These are phyloP conservation scores for Centropus unirufus DNA, from an alignment of 2,113 vertebrate species.

Conservation along the genomic window DNA sequence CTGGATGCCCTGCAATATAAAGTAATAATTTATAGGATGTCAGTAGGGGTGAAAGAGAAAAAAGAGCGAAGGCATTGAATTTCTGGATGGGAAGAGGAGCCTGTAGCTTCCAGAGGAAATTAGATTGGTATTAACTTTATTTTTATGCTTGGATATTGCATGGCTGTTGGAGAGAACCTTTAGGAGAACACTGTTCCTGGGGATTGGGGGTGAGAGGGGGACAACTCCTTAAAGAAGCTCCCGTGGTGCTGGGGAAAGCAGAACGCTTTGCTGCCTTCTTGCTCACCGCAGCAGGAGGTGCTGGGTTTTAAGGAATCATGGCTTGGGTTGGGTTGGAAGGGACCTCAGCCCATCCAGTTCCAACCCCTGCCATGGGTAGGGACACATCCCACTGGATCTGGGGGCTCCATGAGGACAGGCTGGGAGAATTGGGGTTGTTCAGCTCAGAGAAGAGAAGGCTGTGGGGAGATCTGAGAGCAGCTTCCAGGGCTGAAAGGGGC, in stretches of 20 bases:
- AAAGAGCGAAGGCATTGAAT: not conserved
- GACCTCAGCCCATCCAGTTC: no score
- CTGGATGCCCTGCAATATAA: not conserved
- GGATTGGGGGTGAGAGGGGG: rapidly evolving
- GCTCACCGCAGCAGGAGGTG: rapidly evolving
- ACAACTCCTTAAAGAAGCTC: not conserved
- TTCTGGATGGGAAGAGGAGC: not conserved
- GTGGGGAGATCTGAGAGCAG: no score
- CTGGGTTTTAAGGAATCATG: no score
- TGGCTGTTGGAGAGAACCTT: not conserved
- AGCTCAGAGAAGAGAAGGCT: no score
- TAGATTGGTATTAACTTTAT: not conserved
- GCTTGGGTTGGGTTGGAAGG: no score
- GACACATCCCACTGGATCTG: no score
- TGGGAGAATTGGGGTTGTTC: no score
- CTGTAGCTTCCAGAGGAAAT: not conserved
- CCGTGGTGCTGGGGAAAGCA: not conserved
- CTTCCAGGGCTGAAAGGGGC: no score
- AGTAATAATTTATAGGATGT: not conserved
- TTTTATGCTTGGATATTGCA: not conserved
- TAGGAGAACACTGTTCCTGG: not conserved
- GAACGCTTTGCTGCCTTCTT: rapidly evolving
- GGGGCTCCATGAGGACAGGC: no score
- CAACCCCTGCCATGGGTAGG: no score
- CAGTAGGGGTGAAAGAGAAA: not conserved